Conservation (phyloP, 1,140 invertebrate species). For the Himalopsyche phryganea region DNA sequence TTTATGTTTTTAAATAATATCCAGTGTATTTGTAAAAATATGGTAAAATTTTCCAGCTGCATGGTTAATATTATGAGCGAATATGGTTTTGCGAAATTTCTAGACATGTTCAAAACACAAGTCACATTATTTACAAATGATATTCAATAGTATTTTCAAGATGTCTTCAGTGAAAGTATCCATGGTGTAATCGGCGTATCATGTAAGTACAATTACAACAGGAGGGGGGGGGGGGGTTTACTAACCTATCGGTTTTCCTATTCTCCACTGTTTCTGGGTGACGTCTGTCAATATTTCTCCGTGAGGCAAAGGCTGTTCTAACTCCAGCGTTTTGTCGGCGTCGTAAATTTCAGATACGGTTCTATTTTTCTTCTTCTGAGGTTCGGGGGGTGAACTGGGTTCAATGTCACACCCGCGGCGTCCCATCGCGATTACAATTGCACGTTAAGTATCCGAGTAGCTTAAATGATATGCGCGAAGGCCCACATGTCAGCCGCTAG, state of each 20-base stretch:
- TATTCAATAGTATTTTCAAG: no score
- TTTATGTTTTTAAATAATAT: no score
- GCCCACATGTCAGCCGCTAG: background rate
- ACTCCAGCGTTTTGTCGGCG: constrained; percentile 24
- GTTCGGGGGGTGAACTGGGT: constrained; percentile 36
- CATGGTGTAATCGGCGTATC: no score
- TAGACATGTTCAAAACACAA: no score
- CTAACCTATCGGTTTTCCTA: constrained; percentile 79
- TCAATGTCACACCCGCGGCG: constrained; percentile 45
- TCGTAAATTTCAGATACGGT: constrained; percentile 32
- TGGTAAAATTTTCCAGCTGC: no score
- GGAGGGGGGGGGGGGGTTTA: constrained; percentile 6
- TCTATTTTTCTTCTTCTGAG: constrained; percentile 43
- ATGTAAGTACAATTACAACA: background rate
- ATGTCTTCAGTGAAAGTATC: no score
- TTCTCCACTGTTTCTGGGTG: constrained; percentile 77
- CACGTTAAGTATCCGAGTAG: no score
- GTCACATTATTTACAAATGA: no score
- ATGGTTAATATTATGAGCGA: no score
- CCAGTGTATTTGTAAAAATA: no score
- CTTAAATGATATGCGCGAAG: no score
- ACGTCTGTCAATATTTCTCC: constrained; percentile 81
- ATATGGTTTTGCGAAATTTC: no score
- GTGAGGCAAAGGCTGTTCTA: constrained; percentile 43
- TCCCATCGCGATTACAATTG: constrained; percentile 14